Percentiles rank a stretch among this genome's conserved stretches.
phyloP scores from a whole-genome alignment of 2,113 vertebrate genomes.

The Apodemus sylvaticus region DNA sequence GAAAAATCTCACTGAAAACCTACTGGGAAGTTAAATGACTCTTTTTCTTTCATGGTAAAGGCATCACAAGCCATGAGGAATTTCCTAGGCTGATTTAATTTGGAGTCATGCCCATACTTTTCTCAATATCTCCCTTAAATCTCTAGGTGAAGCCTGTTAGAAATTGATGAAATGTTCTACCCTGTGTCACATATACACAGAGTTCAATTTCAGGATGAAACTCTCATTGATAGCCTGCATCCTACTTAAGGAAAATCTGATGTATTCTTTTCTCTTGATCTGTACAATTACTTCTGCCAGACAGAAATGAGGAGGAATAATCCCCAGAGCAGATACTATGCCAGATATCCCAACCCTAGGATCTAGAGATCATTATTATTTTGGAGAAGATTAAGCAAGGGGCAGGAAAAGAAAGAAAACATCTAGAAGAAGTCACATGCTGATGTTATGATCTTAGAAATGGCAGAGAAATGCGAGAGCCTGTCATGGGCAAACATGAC shows the following conservation, averaged over 20 bases:
- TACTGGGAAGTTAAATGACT: neutral
- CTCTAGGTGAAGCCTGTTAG: slow-evolving; percentile 14
- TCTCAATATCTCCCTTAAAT: neutral
- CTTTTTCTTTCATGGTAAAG: neutral
- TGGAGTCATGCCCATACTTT: neutral
- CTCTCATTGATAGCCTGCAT: neutral
- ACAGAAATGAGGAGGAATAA: neutral
- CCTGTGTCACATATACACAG: neutral
- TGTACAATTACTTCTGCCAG: slow-evolving; percentile 18
- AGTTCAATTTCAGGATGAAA: slow-evolving; percentile 48
- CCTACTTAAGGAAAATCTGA: slow-evolving; percentile 40
- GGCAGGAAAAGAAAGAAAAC: neutral
- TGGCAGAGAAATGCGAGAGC: neutral
- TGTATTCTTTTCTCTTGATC: slow-evolving; percentile 36
- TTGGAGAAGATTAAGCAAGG: neutral
- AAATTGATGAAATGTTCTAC: slow-evolving; percentile 51
- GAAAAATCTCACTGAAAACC: neutral
- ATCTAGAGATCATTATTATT: neutral
- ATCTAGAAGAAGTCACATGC: neutral
- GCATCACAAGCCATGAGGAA: neutral
- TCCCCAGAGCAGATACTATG: neutral
- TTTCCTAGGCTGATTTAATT: slow-evolving; percentile 45
- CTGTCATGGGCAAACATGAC: neutral
- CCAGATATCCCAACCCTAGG: neutral
- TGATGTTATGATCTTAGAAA: neutral